These are phyloP conservation scores for Drosophila neotestacea DNA, from an alignment of 2,888 invertebrate genomes.

Conservation along the genomic window DNA sequence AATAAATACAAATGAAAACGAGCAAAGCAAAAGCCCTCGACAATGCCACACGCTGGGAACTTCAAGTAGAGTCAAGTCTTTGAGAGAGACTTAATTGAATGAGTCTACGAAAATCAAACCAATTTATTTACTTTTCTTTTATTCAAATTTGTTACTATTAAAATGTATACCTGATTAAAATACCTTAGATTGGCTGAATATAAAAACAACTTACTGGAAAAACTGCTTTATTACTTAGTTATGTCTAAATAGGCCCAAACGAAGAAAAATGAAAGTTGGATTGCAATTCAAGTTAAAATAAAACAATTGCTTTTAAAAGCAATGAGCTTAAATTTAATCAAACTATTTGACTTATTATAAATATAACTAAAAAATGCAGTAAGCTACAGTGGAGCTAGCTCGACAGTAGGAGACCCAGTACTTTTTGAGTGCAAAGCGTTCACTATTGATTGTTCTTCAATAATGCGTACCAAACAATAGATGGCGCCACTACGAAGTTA, in stretches of 20 bases:
- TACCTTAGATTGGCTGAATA: background rate
- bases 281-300: too few relatives aligned
- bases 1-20: constrained; percentile 54
- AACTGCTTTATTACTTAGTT: background rate
- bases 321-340: too few relatives aligned
- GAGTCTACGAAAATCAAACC: background rate
- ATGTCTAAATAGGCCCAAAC: background rate
- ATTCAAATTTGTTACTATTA: background rate
- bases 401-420: too few relatives aligned
- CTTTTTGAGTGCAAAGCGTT: too few relatives aligned
- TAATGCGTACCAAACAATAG: too few relatives aligned
- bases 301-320: too few relatives aligned
- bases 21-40: constrained; percentile 22
- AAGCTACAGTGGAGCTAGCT: too few relatives aligned
- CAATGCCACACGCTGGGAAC: background rate
- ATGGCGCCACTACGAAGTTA: too few relatives aligned
- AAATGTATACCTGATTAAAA: background rate
- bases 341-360: too few relatives aligned
- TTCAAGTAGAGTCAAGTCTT: background rate
- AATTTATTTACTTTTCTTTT: background rate
- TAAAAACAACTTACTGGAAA: background rate
- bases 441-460: too few relatives aligned
- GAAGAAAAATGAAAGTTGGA: too few relatives aligned
- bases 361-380: too few relatives aligned
- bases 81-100: constrained; percentile 1